Evolutionary conservation across 1,140 invertebrate genomes (phyloP), one percentile per base, ranked within the genome.

Genomic region (Rhyzopertha dominica): DNA sequence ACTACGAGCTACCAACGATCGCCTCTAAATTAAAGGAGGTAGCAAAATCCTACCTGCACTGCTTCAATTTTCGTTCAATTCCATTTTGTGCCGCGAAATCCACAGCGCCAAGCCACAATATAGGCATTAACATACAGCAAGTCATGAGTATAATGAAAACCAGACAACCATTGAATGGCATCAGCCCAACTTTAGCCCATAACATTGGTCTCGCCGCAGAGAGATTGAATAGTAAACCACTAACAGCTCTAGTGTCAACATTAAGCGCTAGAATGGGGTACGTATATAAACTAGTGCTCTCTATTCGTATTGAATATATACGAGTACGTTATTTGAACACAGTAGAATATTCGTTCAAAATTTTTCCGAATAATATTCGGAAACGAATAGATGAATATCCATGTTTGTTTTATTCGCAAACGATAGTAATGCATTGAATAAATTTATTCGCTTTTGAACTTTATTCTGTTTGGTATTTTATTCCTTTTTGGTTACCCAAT

Each of bases 91-190:
- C 71, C 12, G 72, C 72, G 0, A 76, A 69, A 30, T 77, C 75
- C 0, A 65, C 73, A 5, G 61, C 64, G 9, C 72, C 68, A 0
- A 76, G 72, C 54, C 69, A 76, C 43, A 78, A 78, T 59, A 62
- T 77, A 17, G 74, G 74, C 22, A 64, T 77, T 16, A 77, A 75
- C 52, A 74, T 78, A 39, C 76, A 78, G 49, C 70, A 77, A 65
- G 66, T 74, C 2, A 65, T 76, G 59, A 70, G 63, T 34, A 67
- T 73, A 34, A 72, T 76, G 45, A 76, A 75, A 56, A 70, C 57
- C 16, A 64, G 63, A 25, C 70, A 74, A 47, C 53, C 66, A 2
- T 47, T 56, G 3, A 41, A 49, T 17, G 60, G 59, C 7, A 62
- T 68, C 19, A 65, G 62, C 1, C 64, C 64, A 1, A 66, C 65